A percentile compares a stretch with the other conserved stretches of the same genome.
Conservation (phyloP, 2,113 vertebrate species). For the Chlamydotis undulata region DNA sequence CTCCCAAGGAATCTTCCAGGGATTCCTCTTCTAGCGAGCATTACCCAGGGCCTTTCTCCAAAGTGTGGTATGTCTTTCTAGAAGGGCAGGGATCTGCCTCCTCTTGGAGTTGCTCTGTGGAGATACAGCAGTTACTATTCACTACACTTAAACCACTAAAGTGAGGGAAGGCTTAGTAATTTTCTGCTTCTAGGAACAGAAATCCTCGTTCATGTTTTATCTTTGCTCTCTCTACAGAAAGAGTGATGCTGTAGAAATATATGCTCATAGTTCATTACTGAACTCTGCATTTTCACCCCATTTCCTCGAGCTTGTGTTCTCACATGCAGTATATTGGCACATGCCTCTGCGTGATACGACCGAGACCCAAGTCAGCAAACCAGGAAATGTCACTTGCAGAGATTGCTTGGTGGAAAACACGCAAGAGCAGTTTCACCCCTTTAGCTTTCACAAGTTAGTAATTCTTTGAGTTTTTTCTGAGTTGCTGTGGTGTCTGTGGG, state of each 20-base stretch:
- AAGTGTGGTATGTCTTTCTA: not conserved
- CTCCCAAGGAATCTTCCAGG: not conserved
- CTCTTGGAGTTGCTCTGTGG: not conserved
- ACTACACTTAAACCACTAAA: not conserved
- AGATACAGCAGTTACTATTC: not conserved
- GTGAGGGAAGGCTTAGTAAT: not conserved
- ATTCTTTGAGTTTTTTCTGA: not conserved
- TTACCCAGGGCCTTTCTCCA: not conserved
- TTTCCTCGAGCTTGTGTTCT: not conserved
- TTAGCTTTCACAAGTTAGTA: not conserved
- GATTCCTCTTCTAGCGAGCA: accelerated
- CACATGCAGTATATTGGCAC: not conserved
- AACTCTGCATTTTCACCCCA: not conserved
- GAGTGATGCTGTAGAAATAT: not conserved
- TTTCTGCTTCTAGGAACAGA: not conserved
- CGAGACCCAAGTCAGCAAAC: not conserved
- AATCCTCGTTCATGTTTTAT: not conserved
- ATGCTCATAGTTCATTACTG: not conserved
- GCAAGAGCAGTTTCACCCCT: not conserved
- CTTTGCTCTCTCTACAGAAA: not conserved
- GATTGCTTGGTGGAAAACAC: not conserved
- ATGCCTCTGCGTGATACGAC: not conserved
- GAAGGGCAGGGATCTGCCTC: not conserved
- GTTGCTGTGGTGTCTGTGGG: not conserved
- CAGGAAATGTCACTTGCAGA: not conserved